A percentile compares a stretch with the other conserved stretches of the same genome.
Conservation (phyloP, 1,140 invertebrate genomes). For the Lordiphosa clarofinis region DNA sequence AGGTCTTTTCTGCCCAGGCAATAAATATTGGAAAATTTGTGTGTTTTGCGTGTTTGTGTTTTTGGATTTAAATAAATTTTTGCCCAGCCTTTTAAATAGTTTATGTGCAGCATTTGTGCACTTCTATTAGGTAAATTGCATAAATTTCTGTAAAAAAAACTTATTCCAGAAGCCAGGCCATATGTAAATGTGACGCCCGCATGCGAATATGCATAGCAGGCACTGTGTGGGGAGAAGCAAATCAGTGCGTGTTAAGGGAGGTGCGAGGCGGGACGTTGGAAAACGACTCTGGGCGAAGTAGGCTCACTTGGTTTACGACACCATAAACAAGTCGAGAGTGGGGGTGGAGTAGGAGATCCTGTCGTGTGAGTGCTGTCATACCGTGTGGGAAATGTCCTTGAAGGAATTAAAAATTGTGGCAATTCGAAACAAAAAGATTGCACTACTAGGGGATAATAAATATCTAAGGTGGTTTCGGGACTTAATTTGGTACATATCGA, state of each 20-base stretch:
- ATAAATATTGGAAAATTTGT: constrained; percentile 48
- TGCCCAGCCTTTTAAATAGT: constrained; percentile 38
- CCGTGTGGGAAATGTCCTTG: constrained; percentile 24
- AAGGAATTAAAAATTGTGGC: not conserved
- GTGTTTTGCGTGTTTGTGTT: constrained; percentile 29
- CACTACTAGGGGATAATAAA: too few relatives aligned
- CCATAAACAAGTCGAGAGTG: constrained; percentile 51
- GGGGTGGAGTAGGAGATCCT: constrained; percentile 1
- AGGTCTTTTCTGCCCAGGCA: constrained; percentile 13
- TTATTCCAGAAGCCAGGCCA: constrained; percentile 28
- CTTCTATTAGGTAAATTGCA: constrained; percentile 59
- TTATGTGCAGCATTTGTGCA: constrained; percentile 44
- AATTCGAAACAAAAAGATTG: too few relatives aligned
- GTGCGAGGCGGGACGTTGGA: constrained; percentile 26
- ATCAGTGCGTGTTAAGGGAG: constrained; percentile 65
- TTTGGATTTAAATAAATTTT: constrained; percentile 45
- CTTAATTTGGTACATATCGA: too few relatives aligned
- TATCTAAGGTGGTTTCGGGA: too few relatives aligned
- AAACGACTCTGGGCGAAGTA: constrained; percentile 41
- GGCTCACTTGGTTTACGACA: constrained; percentile 63
- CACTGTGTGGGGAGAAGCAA: constrained; percentile 13
- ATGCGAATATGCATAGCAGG: constrained; percentile 15
- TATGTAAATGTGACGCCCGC: constrained; percentile 68
- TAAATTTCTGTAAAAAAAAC: constrained; percentile 45
- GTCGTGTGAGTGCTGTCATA: constrained; percentile 40